Percentiles rank a stretch among this genome's conserved stretches.
These are phyloP conservation scores for Limosa lapponica DNA, from an alignment of 2,797 vertebrate genomes.

Conservation along the genomic window DNA sequence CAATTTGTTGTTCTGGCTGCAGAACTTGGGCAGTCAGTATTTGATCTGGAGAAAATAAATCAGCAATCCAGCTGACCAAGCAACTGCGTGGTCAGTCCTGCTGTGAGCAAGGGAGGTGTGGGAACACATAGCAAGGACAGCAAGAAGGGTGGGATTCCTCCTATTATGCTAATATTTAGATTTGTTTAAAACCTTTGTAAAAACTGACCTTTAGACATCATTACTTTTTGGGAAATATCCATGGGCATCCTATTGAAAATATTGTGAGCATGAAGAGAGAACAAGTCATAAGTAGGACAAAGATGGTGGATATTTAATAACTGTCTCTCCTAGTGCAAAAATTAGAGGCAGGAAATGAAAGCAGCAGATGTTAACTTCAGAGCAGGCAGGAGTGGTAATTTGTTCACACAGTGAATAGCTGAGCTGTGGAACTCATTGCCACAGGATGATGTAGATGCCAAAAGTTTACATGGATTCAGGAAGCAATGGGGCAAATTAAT, in stretches of 20 bases:
- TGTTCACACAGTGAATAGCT: not conserved
- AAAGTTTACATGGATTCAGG: not conserved
- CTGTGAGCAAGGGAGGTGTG: not conserved
- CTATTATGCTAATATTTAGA: not conserved
- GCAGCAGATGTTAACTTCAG: constrained; percentile 12
- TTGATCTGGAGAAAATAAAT: not conserved
- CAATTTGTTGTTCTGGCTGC: not conserved
- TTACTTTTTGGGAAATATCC: not conserved
- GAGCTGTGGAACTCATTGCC: not conserved
- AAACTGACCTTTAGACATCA: not conserved
- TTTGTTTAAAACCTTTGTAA: not conserved
- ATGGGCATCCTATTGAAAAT: not conserved
- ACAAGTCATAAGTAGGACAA: not conserved
- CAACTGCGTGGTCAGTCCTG: not conserved
- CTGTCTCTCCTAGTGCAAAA: not conserved
- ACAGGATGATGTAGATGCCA: not conserved
- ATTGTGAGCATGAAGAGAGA: not conserved
- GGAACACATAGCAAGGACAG: not conserved
- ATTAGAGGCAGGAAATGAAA: constrained; percentile 17
- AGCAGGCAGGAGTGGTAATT: not conserved
- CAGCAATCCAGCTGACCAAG: not conserved
- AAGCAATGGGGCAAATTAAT: not conserved
- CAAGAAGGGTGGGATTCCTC: not conserved
- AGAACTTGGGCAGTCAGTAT: not conserved
- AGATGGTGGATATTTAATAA: not conserved